Evolutionary conservation across 2,888 invertebrate genomes (phyloP).

Genomic region (Sepioteuthis lessoniana): DNA sequence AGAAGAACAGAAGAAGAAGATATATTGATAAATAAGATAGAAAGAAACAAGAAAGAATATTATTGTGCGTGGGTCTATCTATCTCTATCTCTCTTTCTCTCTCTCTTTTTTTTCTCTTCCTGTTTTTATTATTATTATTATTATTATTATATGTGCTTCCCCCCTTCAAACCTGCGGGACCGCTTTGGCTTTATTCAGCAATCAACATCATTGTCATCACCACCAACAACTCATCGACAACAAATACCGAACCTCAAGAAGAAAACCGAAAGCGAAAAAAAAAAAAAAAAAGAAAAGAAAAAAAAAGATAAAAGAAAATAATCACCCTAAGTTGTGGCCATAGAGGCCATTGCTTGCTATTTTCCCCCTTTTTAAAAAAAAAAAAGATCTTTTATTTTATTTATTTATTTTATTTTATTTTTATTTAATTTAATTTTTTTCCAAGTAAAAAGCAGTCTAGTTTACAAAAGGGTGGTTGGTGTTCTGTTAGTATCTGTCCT

Average conservation of each 20-base stretch:
- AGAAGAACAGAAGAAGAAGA: not conserved
- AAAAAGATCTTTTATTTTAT: too few relatives aligned
- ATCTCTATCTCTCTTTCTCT: not conserved
- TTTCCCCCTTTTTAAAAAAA: not conserved
- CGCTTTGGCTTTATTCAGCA: not conserved
- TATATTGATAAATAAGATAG: too few relatives aligned
- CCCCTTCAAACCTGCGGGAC: not conserved
- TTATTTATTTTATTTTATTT: too few relatives aligned
- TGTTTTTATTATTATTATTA: too few relatives aligned
- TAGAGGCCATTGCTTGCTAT: not conserved
- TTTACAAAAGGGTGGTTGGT: not conserved
- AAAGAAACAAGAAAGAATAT: not conserved
- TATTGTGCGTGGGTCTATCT: not conserved
- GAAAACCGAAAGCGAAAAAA: not conserved
- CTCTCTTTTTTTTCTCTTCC: not conserved
- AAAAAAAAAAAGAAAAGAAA: too few relatives aligned
- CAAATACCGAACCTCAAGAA: not conserved
- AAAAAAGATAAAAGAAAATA: too few relatives aligned
- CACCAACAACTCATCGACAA: not conserved
- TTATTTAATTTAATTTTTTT: too few relatives aligned
- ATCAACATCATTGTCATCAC: conserved; percentile 33
- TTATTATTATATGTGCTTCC: not conserved
- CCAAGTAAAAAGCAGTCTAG: not conserved
- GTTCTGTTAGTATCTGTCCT: not conserved
- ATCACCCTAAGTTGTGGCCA: too few relatives aligned